These are phyloP conservation scores for Gisinianus flammeolus DNA, from an alignment of 2,888 invertebrate genomes.

Conservation along the genomic window DNA sequence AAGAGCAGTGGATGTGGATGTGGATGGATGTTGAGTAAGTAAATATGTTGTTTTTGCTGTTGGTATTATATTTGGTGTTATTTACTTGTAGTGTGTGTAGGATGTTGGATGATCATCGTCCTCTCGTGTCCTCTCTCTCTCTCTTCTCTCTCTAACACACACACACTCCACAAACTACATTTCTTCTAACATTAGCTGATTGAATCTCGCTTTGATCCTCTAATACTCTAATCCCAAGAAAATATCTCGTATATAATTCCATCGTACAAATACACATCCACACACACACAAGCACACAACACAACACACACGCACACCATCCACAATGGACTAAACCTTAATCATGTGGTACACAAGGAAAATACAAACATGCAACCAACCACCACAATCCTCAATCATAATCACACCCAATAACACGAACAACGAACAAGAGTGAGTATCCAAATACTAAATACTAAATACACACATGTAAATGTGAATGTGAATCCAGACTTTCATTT, in stretches of 20 bases:
- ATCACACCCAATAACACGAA: constrained; percentile 1
- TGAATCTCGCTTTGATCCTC: constrained; percentile 40
- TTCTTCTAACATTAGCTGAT: constrained; percentile 36
- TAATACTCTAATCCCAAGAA: constrained; percentile 35
- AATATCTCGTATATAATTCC: constrained; percentile 34
- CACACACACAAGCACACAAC: neutral
- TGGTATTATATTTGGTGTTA: constrained; percentile 3
- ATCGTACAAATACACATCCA: neutral
- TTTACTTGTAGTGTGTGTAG: neutral
- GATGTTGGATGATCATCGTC: constrained; percentile 26
- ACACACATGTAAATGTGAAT: neutral
- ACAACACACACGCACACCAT: neutral
- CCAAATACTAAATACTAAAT: neutral
- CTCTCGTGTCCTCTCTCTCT: constrained; percentile 10
- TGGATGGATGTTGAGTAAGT: neutral
- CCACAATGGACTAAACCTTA: neutral
- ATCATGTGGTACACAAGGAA: neutral
- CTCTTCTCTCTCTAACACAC: neutral
- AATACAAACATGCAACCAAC: constrained; percentile 20
- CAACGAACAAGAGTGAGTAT: neutral
- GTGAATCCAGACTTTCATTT: too few relatives aligned
- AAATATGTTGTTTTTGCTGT: constrained; percentile 19
- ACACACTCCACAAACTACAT: neutral
- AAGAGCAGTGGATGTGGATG: neutral
- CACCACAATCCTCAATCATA: neutral